phyloP scores from a whole-genome alignment of 1,140 invertebrate species.

The Drosophila navojoa region DNA sequence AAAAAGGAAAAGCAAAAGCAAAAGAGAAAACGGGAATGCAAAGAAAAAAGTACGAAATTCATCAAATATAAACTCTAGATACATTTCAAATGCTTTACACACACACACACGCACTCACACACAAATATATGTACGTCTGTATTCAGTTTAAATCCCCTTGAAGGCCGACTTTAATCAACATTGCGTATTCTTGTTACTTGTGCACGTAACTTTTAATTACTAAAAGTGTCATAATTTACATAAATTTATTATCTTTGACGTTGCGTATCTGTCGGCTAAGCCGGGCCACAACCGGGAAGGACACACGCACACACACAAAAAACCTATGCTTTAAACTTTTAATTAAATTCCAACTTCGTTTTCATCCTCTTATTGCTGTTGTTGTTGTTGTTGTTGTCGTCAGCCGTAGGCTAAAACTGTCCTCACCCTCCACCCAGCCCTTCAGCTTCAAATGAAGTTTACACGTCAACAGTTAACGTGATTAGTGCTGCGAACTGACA shows the following conservation, averaged over 20 bases:
- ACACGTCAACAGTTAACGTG: conserved; percentile 29
- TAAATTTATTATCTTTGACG: conserved; percentile 60
- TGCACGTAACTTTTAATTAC: conserved; percentile 56
- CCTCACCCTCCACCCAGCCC: background rate
- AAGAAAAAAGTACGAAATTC: conserved; percentile 7
- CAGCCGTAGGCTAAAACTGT: conserved; percentile 18
- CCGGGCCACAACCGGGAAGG: background rate
- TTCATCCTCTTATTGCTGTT: background rate
- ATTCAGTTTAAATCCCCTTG: background rate
- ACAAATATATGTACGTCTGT: background rate
- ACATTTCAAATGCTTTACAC: conserved; percentile 7
- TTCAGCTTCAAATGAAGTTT: conserved; percentile 12
- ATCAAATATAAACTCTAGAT: conserved; percentile 30
- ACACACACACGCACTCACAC: no score
- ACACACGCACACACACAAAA: background rate
- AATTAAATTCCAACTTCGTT: conserved; percentile 71
- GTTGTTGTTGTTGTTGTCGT: background rate
- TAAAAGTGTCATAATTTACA: conserved; percentile 65
- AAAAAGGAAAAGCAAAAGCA: background rate
- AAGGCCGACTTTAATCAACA: conserved; percentile 21
- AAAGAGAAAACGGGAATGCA: conserved; percentile 29
- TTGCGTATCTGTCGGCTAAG: background rate
- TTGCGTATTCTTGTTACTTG: conserved; percentile 1
- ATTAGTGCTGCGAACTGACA: conserved; percentile 2
- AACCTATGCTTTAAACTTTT: conserved; percentile 68